phyloP scores from a whole-genome alignment of 2,113 vertebrate species.

The Semnornis frantzii region DNA sequence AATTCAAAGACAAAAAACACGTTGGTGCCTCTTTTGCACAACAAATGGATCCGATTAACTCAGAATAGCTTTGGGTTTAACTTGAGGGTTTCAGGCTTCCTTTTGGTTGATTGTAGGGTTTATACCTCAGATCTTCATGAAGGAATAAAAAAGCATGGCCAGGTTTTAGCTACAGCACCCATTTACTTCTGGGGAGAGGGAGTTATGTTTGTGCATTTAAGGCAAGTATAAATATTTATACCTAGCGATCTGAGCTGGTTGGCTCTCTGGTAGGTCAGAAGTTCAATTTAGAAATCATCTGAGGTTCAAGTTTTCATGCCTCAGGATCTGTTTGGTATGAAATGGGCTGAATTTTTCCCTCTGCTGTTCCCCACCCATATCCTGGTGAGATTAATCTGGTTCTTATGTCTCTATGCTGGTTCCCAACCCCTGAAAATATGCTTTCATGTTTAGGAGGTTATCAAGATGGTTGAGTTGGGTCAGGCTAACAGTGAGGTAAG shows the following conservation, averaged over 20 bases:
- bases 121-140: background rate
- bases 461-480: background rate
- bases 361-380: background rate
- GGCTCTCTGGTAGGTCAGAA: background rate
- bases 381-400: background rate
- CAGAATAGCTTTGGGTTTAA: background rate
- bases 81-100: background rate
- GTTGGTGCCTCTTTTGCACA: background rate
- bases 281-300: background rate
- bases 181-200: background rate
- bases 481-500: background rate
- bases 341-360: background rate
- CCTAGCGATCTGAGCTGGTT: background rate
- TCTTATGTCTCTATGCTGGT: background rate
- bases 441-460: background rate
- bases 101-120: background rate
- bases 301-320: background rate
- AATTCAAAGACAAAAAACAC: background rate
- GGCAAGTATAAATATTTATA: background rate
- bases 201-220: background rate
- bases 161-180: background rate
- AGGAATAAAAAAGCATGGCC: background rate
- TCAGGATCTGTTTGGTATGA: background rate
- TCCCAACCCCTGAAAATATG: background rate
- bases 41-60: constrained; percentile 45